phyloP scores from a whole-genome alignment of 2,797 vertebrate species.

The Meriones psammophilus region DNA sequence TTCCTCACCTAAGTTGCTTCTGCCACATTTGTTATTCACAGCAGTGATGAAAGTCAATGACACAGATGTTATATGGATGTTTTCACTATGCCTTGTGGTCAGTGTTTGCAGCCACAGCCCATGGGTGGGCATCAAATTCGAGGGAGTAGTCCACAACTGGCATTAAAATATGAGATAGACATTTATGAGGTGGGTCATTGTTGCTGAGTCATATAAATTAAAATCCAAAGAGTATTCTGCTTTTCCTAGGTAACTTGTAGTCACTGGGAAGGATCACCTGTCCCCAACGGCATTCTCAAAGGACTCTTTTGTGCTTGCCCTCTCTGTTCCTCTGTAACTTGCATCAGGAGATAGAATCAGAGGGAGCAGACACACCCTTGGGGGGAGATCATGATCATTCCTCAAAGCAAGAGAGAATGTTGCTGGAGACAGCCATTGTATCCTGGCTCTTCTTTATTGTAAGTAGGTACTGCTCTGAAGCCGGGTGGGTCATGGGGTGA shows the following conservation, averaged over 20 bases:
- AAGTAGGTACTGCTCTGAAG: neutral
- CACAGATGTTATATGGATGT: neutral
- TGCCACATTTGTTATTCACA: too few species aligned
- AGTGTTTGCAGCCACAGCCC: neutral
- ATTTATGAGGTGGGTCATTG: neutral
- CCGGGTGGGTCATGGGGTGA: neutral
- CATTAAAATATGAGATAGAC: neutral
- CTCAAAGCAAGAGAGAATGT: neutral
- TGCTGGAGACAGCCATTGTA: neutral
- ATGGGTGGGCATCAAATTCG: neutral
- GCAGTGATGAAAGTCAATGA: neutral
- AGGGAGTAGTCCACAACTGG: neutral
- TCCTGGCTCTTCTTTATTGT: neutral
- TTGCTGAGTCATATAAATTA: neutral
- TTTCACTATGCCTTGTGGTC: neutral
- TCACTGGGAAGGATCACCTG: neutral
- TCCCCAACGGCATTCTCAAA: neutral
- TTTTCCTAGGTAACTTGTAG: fast-evolving
- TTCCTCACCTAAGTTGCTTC: too few species aligned
- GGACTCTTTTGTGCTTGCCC: neutral
- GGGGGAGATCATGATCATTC: neutral
- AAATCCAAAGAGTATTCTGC: neutral
- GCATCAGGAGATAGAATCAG: neutral
- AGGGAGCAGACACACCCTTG: neutral
- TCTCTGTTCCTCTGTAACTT: neutral